phyloP scores from a whole-genome alignment of 2,113 vertebrate species.

The Capreolus pygargus region DNA sequence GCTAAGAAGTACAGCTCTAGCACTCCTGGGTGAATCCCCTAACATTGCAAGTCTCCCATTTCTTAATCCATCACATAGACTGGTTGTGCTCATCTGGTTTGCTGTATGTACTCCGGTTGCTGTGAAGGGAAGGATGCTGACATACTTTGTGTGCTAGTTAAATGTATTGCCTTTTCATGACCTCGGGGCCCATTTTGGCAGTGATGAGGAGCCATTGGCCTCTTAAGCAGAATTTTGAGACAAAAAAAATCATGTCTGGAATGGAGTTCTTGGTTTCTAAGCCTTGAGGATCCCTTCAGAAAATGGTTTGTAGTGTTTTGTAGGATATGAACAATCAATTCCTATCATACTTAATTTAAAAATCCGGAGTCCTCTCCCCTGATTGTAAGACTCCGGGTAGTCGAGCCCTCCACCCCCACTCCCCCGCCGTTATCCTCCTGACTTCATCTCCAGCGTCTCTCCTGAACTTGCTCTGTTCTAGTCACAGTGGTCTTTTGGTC shows the following conservation, averaged over 20 bases:
- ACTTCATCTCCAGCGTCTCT: not conserved
- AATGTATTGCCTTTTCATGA: not conserved
- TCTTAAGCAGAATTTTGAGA: not conserved
- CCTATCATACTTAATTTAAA: not conserved
- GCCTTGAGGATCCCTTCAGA: not conserved
- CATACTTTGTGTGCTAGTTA: not conserved
- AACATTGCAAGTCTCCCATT: not conserved
- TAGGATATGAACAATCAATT: not conserved
- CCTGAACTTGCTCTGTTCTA: not conserved
- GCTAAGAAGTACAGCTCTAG: not conserved
- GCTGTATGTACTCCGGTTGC: accelerated
- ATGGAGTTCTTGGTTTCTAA: not conserved
- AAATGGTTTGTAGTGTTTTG: not conserved
- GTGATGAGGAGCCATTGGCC: not conserved
- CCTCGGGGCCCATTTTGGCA: not conserved
- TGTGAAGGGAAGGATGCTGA: not conserved
- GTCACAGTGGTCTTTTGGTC: not conserved
- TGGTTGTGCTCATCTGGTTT: not conserved
- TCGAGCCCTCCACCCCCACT: not conserved
- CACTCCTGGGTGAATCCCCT: not conserved
- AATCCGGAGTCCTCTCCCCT: not conserved
- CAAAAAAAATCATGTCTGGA: not conserved
- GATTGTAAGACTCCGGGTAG: too few species aligned
- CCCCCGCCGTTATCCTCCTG: not conserved
- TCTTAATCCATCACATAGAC: not conserved